These are phyloP conservation scores for Myanophis thanlyinensis DNA, from an alignment of 2,113 vertebrate genomes.

Conservation along the genomic window DNA sequence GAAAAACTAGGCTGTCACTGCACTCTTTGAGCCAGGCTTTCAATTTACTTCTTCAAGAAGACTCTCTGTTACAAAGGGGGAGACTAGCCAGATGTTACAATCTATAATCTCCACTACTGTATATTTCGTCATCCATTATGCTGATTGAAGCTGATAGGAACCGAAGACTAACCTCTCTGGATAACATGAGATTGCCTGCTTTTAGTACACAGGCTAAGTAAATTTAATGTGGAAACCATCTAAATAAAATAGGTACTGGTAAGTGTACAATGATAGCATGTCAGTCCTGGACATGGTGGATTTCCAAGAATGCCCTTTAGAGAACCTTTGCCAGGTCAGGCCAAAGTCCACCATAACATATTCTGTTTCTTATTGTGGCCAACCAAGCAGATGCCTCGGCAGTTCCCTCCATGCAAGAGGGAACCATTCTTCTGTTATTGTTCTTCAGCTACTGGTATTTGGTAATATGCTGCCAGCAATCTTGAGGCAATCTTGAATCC, in stretches of 20 bases:
- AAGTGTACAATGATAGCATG: neutral
- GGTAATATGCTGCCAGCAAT: neutral
- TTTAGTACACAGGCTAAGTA: neutral
- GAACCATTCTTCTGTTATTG: neutral
- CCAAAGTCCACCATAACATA: neutral
- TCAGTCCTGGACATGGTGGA: neutral
- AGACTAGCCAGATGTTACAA: neutral
- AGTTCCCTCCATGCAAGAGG: neutral
- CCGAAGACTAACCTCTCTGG: neutral
- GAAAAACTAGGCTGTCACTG: neutral
- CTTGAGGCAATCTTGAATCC: neutral
- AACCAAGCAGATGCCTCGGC: neutral
- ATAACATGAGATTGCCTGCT: neutral
- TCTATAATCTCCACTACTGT: neutral
- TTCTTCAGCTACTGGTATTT: neutral
- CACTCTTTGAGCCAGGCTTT: neutral
- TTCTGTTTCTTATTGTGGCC: neutral
- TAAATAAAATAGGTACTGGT: neutral
- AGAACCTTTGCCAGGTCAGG: neutral
- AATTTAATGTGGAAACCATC: neutral
- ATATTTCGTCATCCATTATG: neutral
- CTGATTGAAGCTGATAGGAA: neutral
- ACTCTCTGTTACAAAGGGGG: neutral
- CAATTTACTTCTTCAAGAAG: neutral
- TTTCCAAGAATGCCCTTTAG: neutral